phyloP scores from a whole-genome alignment of 1,140 invertebrate species.

The Drosophila pseudoananassae region DNA sequence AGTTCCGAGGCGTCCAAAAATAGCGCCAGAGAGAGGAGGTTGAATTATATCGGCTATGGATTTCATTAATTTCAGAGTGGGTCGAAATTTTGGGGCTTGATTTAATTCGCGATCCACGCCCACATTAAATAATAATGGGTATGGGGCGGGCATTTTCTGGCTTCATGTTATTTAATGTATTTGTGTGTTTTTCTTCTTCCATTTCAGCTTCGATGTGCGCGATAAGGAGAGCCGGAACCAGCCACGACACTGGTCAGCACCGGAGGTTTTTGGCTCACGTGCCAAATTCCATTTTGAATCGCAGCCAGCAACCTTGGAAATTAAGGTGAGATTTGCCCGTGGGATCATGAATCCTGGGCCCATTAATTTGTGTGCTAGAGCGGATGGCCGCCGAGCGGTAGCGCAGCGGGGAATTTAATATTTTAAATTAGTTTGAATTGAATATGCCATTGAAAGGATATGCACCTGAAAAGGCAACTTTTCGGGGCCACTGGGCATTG shows the following conservation, averaged over 20 bases:
- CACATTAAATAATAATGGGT: constrained; percentile 62
- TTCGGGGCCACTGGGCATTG: constrained; percentile 14
- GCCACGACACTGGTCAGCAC: constrained; percentile 90
- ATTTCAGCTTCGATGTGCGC: constrained; percentile 90
- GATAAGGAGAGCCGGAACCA: constrained; percentile 89
- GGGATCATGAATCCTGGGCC: constrained; percentile 7
- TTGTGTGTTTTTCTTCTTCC: constrained; percentile 32
- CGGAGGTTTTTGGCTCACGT: constrained; percentile 91
- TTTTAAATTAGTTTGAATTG: constrained; percentile 35
- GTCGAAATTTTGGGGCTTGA: constrained; percentile 47
- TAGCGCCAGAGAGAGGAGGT: constrained; percentile 9
- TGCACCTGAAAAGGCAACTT: constrained; percentile 17
- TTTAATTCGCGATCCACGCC: constrained; percentile 39
- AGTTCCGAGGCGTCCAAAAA: constrained; percentile 32
- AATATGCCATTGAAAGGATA: constrained; percentile 27
- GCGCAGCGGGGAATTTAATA: constrained; percentile 7
- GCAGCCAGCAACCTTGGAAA: constrained; percentile 89
- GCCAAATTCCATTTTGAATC: constrained; percentile 90
- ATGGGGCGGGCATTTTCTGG: constrained; percentile 13
- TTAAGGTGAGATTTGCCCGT: constrained; percentile 71
- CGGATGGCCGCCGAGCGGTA: background rate
- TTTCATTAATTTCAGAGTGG: constrained; percentile 62
- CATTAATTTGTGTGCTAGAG: constrained; percentile 19
- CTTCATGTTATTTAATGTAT: constrained; percentile 7
- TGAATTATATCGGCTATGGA: constrained; percentile 67